These are phyloP conservation scores for Pimephales promelas DNA, from an alignment of 2,113 vertebrate species.

Conservation along the genomic window DNA sequence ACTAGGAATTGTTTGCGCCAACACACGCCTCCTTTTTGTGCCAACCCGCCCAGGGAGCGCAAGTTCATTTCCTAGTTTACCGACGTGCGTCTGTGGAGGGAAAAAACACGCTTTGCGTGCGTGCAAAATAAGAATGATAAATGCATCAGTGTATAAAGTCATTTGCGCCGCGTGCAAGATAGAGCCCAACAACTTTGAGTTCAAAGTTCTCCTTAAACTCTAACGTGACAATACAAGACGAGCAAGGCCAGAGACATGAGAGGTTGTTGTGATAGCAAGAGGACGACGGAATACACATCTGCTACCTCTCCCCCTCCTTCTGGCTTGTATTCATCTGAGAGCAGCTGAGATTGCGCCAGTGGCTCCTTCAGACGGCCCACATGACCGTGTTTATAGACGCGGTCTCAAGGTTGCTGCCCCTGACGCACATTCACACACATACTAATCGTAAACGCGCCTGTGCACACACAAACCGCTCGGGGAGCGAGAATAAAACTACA, in stretches of 20 bases:
- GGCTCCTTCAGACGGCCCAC: conserved; percentile 50
- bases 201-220: background rate
- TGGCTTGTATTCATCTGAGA: conserved; percentile 31
- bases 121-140: too few relatives aligned
- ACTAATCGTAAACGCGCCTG: conserved; percentile 37
- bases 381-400: conserved; percentile 57
- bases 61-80: too few relatives aligned
- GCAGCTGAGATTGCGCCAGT: conserved; percentile 40
- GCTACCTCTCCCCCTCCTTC: background rate
- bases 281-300: background rate
- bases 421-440: conserved; percentile 32
- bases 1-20: too few relatives aligned
- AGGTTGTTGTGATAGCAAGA: conserved; percentile 21
- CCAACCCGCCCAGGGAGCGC: too few relatives aligned
- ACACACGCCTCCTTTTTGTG: too few relatives aligned
- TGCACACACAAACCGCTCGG: conserved; percentile 33
- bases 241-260: background rate
- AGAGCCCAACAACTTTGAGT: background rate
- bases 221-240: background rate
- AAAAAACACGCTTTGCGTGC: too few relatives aligned
- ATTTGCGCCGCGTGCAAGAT: too few relatives aligned
- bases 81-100: too few relatives aligned
- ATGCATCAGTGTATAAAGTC: too few relatives aligned
- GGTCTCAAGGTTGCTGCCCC: conserved; percentile 52
- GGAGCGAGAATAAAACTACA: conserved; percentile 35